Base-by-base conservation (phyloP, 64 coral and sea anemone species). In the Dendrophyllia cribrosa region DNA sequence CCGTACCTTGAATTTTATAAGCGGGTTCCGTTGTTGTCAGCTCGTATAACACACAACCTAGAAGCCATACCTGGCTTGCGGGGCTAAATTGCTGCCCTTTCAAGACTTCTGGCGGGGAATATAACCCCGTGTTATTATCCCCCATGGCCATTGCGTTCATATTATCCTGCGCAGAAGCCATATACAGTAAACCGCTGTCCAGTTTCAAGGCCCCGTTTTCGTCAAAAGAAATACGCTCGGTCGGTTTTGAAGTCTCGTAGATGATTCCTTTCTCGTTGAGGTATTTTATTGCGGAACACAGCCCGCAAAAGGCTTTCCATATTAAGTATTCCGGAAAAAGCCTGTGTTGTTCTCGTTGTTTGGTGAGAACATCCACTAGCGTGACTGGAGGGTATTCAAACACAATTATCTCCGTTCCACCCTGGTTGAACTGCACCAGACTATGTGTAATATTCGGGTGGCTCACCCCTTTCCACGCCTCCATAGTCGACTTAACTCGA, bases 331-430 rank as follows among this genome's bases (percentile, higher is more conserved):
- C 95, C 0, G 95, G 95, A 23, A 97, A 83, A 7, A 61, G 77
- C 25, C 89, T 87, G 5, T 86, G 76, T 9, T 87, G 81, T 17
- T 82, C 26, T 58, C 74, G 61, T 15, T 87, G 88, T 59, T 82
- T 78, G 0, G 67, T 67, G 13, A 97, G 34, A 71, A 97, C 55
- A 59, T 97, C 95, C 51, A 44, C 15, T 7, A 97, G 87, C 34
- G 88, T 56, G 50, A 82, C 93, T 13, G 95, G 92, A 25, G 88
- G 83, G 92, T 97, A 97, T 55, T 97, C 95, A 88, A 94, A 97
- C 8, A 97, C 80, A 16, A 97, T 60, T 47, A 97, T 88, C 47
- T 91, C 82, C 3, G 95, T 97, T 25, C 88, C 88, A n/a, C 87
- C 89, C 60, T 97, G 87, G 12, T 26, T 83, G 47, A 97, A 97